Base-by-base conservation (phyloP, 2,888 invertebrate genomes). In the Drosophila yooni region DNA sequence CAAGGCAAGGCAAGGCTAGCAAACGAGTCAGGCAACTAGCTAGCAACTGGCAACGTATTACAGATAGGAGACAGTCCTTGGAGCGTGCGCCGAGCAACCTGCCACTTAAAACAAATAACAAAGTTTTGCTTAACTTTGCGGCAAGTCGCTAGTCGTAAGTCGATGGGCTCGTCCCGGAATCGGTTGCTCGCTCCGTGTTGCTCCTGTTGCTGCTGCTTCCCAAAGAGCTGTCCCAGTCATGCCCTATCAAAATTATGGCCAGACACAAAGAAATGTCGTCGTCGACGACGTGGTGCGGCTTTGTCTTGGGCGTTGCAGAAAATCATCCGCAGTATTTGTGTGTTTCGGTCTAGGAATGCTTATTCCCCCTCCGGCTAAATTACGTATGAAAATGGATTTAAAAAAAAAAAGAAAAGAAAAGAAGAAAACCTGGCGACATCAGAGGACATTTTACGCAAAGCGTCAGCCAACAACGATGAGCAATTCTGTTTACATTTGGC, bases 91-190 rank as follows among this genome's bases (percentile, higher is more conserved):
- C 81, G 69, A 75, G 74, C 89, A 89, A 81, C 90, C 81, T 89
- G 88, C 88, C 87, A 88, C 91, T 90, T 90, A 89, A 88, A 89
- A 89, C 91, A 91, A 89, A 89, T 89, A 91, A 83, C 81, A 91
- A 89, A 91, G 89, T 91, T 89, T 89, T 83, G 82, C 81, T 86
- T 86, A 89, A 91, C 91, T 90, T 89, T 88, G 82, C 84, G 79
- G 82, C 82, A 82, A 76, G 79, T 82, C 72, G 81, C 68, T 38
- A 56, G 38, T 38, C 56, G 56, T 38, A 38, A 56, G 56, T 70
- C 52, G 61, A 60, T 64, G 38, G 56, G 51, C 73, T 51, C 38
- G 56, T 46, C 66, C 66, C 63, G 56, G 46, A 52, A 51, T 36
- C 57, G 51, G 21, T 40, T 66, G 62, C 52, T 54, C 29, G 25